Evolutionary conservation across 2,888 invertebrate genomes (phyloP).

Genomic region (Pterostichus niger): DNA sequence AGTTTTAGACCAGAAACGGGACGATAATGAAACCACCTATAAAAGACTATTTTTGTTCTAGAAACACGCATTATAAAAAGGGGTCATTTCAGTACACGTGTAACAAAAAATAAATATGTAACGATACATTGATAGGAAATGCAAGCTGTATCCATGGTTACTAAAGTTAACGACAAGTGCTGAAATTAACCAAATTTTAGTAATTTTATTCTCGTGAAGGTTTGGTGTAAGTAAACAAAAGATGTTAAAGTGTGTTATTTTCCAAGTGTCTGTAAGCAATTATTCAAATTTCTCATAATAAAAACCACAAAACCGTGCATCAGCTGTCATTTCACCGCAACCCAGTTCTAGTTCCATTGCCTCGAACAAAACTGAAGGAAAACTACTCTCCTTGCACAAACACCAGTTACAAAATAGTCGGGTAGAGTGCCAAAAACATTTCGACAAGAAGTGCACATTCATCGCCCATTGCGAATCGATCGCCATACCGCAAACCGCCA

Average conservation of each 20-base stretch:
- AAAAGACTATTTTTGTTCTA: too few species aligned
- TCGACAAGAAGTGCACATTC: slow-evolving; percentile 26
- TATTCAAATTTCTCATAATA: slow-evolving; percentile 47
- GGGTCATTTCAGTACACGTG: too few species aligned
- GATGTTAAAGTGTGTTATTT: slow-evolving; percentile 27
- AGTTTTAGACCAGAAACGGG: too few species aligned
- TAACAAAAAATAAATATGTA: too few species aligned
- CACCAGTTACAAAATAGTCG: slow-evolving; percentile 7
- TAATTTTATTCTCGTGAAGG: too few species aligned
- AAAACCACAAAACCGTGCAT: slow-evolving; percentile 39
- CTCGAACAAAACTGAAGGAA: slow-evolving; percentile 30
- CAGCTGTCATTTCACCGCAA: slow-evolving; percentile 30
- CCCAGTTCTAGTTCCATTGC: background rate
- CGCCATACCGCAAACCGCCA: background rate
- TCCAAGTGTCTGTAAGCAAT: slow-evolving; percentile 42
- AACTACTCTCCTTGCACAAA: slow-evolving; percentile 28
- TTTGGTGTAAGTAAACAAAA: background rate
- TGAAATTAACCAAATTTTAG: too few species aligned
- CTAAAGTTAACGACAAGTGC: too few species aligned
- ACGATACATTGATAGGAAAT: too few species aligned
- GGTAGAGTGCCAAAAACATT: slow-evolving; percentile 22
- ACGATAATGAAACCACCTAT: too few species aligned
- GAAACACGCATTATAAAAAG: too few species aligned
- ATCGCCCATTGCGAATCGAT: slow-evolving; percentile 2
- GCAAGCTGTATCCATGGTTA: too few species aligned